phyloP scores from a whole-genome alignment of 2,113 vertebrate genomes.

The Melanerpes aurifrons region DNA sequence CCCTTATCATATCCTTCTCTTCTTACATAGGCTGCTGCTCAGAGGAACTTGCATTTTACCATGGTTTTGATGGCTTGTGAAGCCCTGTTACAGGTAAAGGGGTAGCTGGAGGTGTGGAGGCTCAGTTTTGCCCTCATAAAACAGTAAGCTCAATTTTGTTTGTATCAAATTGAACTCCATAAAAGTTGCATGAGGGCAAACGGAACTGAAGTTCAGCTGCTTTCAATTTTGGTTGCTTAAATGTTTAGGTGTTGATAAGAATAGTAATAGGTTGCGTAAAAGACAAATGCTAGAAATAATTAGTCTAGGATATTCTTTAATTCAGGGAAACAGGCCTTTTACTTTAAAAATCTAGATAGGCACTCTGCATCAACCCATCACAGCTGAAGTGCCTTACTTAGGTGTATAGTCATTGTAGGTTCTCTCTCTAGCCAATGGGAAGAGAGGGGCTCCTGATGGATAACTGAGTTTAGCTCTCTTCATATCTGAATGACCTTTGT shows the following conservation, averaged over 20 bases:
- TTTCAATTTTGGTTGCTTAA: neutral
- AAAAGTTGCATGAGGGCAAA: neutral
- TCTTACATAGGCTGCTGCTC: neutral
- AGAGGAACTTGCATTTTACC: conserved; percentile 21
- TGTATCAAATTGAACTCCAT: neutral
- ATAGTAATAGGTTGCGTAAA: neutral
- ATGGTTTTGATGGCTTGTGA: conserved; percentile 11
- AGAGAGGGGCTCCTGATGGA: neutral
- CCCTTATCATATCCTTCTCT: conserved; percentile 31
- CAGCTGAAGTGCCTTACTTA: neutral
- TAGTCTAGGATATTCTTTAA: neutral
- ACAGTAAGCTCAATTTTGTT: neutral
- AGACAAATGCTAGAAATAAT: neutral
- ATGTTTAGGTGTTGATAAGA: neutral
- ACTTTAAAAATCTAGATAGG: neutral
- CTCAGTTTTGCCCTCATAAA: neutral
- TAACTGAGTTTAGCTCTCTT: neutral
- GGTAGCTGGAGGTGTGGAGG: neutral
- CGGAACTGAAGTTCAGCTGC: neutral
- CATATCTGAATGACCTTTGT: neutral
- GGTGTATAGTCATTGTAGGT: neutral
- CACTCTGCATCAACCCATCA: neutral
- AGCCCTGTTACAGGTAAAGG: neutral
- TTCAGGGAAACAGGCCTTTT: neutral
- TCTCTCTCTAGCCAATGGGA: neutral